Evolutionary conservation across 1,140 invertebrate genomes (phyloP).

Genomic region (Lasaia peninsularis): DNA sequence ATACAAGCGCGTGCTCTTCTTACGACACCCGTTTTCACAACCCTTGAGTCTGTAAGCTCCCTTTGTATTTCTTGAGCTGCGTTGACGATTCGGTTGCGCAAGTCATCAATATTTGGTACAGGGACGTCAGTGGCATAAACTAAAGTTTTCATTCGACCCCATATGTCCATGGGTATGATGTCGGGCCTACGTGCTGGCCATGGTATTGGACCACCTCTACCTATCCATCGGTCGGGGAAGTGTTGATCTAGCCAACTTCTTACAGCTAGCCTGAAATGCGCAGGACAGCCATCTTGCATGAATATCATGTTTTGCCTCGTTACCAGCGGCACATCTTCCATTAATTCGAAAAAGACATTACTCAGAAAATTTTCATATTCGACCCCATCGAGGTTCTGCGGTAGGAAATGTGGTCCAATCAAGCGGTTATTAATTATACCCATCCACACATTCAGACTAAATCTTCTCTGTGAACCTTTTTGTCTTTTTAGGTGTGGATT

Average conservation of each 20-base stretch:
- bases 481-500: constrained; percentile 3
- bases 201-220: constrained; percentile 12
- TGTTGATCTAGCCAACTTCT: constrained; percentile 5
- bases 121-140: background rate
- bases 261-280: constrained; percentile 10
- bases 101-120: too few relatives aligned
- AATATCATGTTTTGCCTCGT: constrained; percentile 13
- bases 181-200: constrained; percentile 12
- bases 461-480: background rate
- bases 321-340: constrained; percentile 8
- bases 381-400: background rate
- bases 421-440: constrained; percentile 1
- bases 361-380: constrained; percentile 3
- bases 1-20: too few relatives aligned
- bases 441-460: background rate
- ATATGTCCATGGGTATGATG: constrained; percentile 9
- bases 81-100: too few relatives aligned
- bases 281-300: constrained; percentile 13
- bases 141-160: constrained; percentile 10
- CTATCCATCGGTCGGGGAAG: constrained; percentile 9
- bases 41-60: too few relatives aligned
- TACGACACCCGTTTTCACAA: too few relatives aligned
- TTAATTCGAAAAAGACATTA: constrained; percentile 3
- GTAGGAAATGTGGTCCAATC: background rate
- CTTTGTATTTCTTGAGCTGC: too few relatives aligned